Conservation (phyloP, 2,113 vertebrate species). For the Lepus europaeus region DNA sequence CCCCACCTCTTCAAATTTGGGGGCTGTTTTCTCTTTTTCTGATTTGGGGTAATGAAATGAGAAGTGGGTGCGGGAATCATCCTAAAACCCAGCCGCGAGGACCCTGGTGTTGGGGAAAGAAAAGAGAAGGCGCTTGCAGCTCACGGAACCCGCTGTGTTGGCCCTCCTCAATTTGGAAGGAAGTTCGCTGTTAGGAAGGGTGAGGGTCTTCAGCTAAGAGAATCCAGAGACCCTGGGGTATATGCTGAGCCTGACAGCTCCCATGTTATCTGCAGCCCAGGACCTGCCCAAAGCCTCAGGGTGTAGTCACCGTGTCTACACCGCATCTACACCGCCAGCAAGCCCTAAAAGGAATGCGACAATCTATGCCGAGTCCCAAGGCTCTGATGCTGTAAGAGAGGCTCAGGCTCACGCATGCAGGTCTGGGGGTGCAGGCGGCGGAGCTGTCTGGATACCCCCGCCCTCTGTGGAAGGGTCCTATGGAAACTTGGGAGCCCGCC, state of each 20-base stretch:
- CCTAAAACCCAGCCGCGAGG: neutral
- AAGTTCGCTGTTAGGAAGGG: neutral
- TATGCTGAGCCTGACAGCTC: neutral
- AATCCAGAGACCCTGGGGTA: rapidly evolving
- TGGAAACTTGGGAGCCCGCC: conserved; percentile 65
- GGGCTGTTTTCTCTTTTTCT: neutral
- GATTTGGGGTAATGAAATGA: neutral
- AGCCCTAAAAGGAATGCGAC: neutral
- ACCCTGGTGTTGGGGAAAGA: neutral
- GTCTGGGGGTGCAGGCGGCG: neutral
- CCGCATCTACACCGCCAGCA: rapidly evolving
- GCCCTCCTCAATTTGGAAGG: neutral
- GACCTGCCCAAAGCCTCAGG: neutral
- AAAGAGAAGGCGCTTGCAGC: rapidly evolving
- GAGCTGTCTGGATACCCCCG: conserved; percentile 35
- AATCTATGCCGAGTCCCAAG: neutral
- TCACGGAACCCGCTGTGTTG: neutral
- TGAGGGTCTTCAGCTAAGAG: neutral
- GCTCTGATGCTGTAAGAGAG: neutral
- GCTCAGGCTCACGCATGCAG: neutral
- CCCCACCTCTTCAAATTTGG: neutral
- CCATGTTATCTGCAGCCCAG: neutral
- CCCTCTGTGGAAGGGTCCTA: conserved; percentile 1
- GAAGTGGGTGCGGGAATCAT: neutral
- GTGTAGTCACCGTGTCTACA: neutral